phyloP scores from a whole-genome alignment of 1,140 invertebrate species.

The Aphaenogaster floridana region DNA sequence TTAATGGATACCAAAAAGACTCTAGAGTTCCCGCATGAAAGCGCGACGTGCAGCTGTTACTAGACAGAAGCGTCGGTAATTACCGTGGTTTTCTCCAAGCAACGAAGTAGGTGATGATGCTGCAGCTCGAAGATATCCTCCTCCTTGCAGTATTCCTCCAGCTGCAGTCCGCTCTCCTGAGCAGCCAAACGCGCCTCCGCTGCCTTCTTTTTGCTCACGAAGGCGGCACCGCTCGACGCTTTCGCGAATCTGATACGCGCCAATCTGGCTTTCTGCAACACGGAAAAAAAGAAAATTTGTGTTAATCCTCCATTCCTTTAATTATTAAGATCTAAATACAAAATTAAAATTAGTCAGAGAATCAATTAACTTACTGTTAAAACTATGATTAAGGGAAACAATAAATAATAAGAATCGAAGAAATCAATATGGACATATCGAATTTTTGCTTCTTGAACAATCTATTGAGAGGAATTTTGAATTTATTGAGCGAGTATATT shows the following conservation, averaged over 20 bases:
- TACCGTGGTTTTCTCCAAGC: slow-evolving; percentile 99
- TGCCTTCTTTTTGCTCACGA: slow-evolving; percentile 99
- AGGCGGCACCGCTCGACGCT: slow-evolving; percentile 99
- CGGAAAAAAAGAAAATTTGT: slow-evolving; percentile 44
- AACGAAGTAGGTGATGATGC: slow-evolving; percentile 99
- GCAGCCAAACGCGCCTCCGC: slow-evolving; percentile 97
- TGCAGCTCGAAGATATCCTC: slow-evolving; percentile 99
- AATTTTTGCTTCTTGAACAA: not conserved
- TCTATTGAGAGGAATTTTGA: not conserved
- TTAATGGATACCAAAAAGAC: not conserved
- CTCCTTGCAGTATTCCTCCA: slow-evolving; percentile 95
- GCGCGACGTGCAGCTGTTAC: slow-evolving; percentile 1
- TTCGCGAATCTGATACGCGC: slow-evolving; percentile 99
- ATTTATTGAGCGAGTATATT: not conserved
- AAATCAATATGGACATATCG: not conserved
- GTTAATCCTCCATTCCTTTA: not conserved
- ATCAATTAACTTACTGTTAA: not conserved
- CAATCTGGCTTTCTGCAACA: slow-evolving; percentile 98
- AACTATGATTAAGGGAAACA: not conserved
- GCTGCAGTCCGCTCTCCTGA: slow-evolving; percentile 95
- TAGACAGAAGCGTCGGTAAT: slow-evolving; percentile 72
- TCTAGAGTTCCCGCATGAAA: slow-evolving; percentile 9
- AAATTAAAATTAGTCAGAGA: not conserved
- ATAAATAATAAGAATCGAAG: slow-evolving; percentile 11
- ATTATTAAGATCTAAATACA: not conserved